Conservation (phyloP, 2,113 vertebrate genomes). For the Ellobius talpinus region DNA sequence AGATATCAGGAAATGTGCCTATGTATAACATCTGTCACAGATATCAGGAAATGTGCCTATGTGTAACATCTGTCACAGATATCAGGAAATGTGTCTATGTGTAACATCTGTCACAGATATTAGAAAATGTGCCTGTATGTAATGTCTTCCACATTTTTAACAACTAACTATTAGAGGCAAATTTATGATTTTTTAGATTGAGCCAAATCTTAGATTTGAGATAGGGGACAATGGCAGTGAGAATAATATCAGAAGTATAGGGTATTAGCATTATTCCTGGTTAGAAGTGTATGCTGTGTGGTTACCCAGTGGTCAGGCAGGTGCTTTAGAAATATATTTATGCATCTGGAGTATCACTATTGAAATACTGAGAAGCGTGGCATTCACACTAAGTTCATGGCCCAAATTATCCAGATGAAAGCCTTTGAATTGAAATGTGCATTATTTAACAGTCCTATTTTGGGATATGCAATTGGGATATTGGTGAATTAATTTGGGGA, state of each 20-base stretch:
- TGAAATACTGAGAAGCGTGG: constrained; percentile 20
- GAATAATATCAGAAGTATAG: constrained; percentile 11
- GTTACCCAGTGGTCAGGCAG: neutral
- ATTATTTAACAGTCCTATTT: constrained; percentile 84
- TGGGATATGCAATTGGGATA: constrained; percentile 56
- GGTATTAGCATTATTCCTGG: neutral
- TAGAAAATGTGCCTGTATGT: neutral
- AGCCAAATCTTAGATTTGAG: constrained; percentile 2
- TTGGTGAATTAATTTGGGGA: constrained; percentile 75
- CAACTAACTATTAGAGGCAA: neutral
- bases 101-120: neutral
- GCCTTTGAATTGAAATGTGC: constrained; percentile 81
- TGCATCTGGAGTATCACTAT: constrained; percentile 40
- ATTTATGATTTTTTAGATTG: neutral
- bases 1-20: too few relatives aligned
- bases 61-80: neutral
- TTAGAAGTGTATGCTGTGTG: neutral
- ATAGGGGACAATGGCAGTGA: neutral
- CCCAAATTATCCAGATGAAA: constrained; percentile 74
- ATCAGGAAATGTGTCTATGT: neutral
- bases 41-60: neutral
- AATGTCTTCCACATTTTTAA: neutral
- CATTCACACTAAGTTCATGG: constrained; percentile 38
- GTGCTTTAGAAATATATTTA: constrained; percentile 33
- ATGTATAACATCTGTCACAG: too few relatives aligned